A percentile compares a stretch with the other conserved stretches of the same genome.
These are phyloP conservation scores for Fopius arisanus DNA, from an alignment of 1,140 invertebrate species.

Conservation along the genomic window DNA sequence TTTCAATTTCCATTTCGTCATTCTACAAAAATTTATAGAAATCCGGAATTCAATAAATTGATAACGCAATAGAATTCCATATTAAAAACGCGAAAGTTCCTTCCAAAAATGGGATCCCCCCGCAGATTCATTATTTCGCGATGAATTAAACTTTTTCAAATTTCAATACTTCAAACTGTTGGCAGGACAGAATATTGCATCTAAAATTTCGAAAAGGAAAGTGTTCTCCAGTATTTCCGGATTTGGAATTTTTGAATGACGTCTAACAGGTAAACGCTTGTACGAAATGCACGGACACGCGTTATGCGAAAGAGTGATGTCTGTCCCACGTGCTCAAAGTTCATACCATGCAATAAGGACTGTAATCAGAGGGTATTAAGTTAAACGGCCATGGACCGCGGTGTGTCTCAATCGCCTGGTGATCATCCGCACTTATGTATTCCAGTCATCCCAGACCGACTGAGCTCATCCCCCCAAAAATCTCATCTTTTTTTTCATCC, in stretches of 20 bases:
- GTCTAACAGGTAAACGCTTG: not conserved
- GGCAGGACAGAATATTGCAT: too few relatives aligned
- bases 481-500: not conserved
- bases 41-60: too few relatives aligned
- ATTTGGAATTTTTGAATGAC: not conserved
- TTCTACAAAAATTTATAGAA: too few relatives aligned
- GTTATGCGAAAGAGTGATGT: not conserved
- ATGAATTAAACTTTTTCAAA: too few relatives aligned
- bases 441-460: not conserved
- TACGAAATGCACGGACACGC: not conserved
- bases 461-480: slow-evolving; percentile 1
- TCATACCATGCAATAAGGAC: slow-evolving; percentile 7
- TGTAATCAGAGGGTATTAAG: slow-evolving; percentile 22
- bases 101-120: too few relatives aligned
- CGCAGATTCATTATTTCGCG: too few relatives aligned
- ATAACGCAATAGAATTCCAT: too few relatives aligned
- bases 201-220: too few relatives aligned
- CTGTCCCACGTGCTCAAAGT: slow-evolving; percentile 15
- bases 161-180: too few relatives aligned
- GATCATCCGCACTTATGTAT: not conserved
- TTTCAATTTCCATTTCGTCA: too few relatives aligned
- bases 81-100: too few relatives aligned
- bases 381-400: not conserved
- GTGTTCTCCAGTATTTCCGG: not conserved
- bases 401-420: not conserved